phyloP scores from a whole-genome alignment of 2,888 invertebrate genomes.

The Pammene fasciana region DNA sequence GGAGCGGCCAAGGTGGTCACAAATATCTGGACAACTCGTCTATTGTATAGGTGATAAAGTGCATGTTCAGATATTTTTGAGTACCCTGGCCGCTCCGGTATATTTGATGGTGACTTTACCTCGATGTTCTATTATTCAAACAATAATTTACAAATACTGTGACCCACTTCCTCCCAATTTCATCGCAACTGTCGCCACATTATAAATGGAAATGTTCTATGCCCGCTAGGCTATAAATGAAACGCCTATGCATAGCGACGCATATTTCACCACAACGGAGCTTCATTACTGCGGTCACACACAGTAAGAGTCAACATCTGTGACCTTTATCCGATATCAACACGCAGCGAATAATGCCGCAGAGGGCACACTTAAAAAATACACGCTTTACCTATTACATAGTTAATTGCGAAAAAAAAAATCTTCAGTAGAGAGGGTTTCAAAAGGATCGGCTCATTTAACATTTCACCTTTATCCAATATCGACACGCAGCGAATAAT shows the following conservation, averaged over 20 bases:
- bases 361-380: background rate
- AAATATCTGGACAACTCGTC: too few relatives aligned
- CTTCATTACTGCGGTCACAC: slow-evolving; percentile 29
- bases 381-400: background rate
- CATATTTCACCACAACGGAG: slow-evolving; percentile 12
- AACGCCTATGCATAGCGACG: background rate
- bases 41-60: too few relatives aligned
- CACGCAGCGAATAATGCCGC: background rate
- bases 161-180: background rate
- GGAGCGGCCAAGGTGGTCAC: too few relatives aligned
- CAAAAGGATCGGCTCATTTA: too few relatives aligned
- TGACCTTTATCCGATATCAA: slow-evolving; percentile 33
- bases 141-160: background rate
- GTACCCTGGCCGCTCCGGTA: too few relatives aligned
- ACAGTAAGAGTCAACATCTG: slow-evolving; percentile 30
- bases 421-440: too few relatives aligned
- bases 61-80: too few relatives aligned
- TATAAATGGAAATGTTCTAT: background rate
- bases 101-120: too few relatives aligned
- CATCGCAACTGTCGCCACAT: background rate
- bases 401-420: too few relatives aligned
- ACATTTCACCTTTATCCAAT: slow-evolving; percentile 36
- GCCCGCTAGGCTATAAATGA: background rate
- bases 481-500: background rate
- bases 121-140: too few relatives aligned